Base-by-base conservation (phyloP, 2,113 vertebrate genomes). In the Pyrgilauda ruficollis region DNA sequence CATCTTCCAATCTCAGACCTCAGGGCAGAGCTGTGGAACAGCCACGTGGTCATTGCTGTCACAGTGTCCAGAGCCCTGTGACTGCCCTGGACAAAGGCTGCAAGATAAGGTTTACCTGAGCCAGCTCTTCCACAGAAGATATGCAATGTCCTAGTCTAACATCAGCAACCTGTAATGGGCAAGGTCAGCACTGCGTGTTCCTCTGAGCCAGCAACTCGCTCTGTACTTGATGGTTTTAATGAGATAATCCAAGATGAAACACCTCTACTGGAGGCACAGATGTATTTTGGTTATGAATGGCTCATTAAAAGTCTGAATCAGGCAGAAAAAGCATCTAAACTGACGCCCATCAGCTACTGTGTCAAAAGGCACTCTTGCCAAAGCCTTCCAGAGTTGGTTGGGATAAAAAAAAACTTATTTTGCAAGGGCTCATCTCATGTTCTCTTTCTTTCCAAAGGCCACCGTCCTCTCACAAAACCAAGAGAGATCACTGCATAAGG, bases 111-210 rank as follows among this genome's bases (percentile, higher is more conserved):
- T 28, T 78, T 53, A 35, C 58, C 72, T 55, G n/a, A 52, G 22
- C 35, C 56, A 24, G 12, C 13, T 52, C 46, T 78, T 17, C 58
- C 44, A 56, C 22, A 69, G 79, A 52, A 78, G 23, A 35, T 18
- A 10, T 0, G 5, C 39, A 11, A 0, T 9, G 15, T 16, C 78
- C 31, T 18, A 30, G 22, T 37, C 37, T 37, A 37, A 61, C 39
- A 47, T 52, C 27, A 84, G 35, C n/a, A 80, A 63, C 33, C 24
- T 53, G 15, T 16, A 59, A 81, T 2, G 15, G 39, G 28, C 26
- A 62, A 59, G 16, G 46, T 12, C 37, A 91, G 46, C 33, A n/a
- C 0, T 20, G 26, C 6, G 7, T 5, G 9, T 28, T 64, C n/a
- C 62, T 93, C 58, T 68, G 77, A 76, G 58, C 28, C 75, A 93